These are phyloP conservation scores for Diplazon laetatorius DNA, from an alignment of 2,888 invertebrate species.

Conservation along the genomic window DNA sequence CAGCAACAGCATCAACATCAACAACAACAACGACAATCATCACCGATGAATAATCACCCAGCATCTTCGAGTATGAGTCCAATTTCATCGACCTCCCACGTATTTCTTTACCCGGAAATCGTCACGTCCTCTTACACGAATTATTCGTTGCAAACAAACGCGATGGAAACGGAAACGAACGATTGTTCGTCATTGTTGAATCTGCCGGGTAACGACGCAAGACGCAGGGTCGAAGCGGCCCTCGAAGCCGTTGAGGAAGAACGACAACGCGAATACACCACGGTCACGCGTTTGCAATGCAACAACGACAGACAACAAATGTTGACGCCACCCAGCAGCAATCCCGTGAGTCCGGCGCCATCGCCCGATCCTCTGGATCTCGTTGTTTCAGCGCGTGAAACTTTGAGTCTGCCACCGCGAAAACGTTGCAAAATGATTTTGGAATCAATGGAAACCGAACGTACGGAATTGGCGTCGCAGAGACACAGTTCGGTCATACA, in stretches of 20 bases:
- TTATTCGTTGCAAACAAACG: slow-evolving; percentile 63
- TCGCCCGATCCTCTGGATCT: slow-evolving; percentile 85
- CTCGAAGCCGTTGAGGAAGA: slow-evolving; percentile 84
- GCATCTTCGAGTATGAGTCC: slow-evolving; percentile 9
- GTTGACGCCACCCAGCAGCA: slow-evolving; percentile 85
- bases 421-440: slow-evolving; percentile 91
- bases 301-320: slow-evolving; percentile 76
- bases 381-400: slow-evolving; percentile 84
- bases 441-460: slow-evolving; percentile 85
- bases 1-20: slow-evolving; percentile 62
- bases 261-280: slow-evolving; percentile 70
- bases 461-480: slow-evolving; percentile 77
- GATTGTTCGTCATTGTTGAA: slow-evolving; percentile 75
- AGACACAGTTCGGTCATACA: slow-evolving; percentile 91
- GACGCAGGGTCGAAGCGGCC: slow-evolving; percentile 86
- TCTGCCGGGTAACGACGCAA: slow-evolving; percentile 84
- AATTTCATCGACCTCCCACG: slow-evolving; percentile 64
- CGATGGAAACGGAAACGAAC: slow-evolving; percentile 52
- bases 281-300: slow-evolving; percentile 18
- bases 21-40: slow-evolving; percentile 62
- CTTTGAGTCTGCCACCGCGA: slow-evolving; percentile 88
- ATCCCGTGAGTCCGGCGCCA: slow-evolving; percentile 84
- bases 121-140: slow-evolving; percentile 70
- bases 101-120: slow-evolving; percentile 73
- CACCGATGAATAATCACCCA: slow-evolving; percentile 70